phyloP scores from a whole-genome alignment of 1,140 invertebrate species.

The Drosophila pectinifera region DNA sequence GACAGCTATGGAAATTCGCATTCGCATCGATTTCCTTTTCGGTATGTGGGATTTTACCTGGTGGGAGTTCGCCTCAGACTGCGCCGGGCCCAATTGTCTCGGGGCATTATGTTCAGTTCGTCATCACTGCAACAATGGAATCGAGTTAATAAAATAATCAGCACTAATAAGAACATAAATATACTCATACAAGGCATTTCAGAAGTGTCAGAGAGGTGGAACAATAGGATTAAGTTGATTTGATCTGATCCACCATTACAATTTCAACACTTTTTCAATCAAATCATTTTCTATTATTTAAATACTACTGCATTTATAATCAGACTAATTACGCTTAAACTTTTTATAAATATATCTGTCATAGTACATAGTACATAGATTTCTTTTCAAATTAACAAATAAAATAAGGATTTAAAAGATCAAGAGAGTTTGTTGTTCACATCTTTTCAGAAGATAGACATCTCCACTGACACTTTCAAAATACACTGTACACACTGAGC shows the following conservation, averaged over 20 bases:
- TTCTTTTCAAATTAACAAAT: too few relatives aligned
- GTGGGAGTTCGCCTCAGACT: constrained; percentile 90
- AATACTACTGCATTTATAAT: neutral
- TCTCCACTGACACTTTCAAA: neutral
- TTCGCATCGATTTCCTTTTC: constrained; percentile 29
- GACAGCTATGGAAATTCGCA: constrained; percentile 34
- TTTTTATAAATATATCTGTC: neutral
- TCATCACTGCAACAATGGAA: constrained; percentile 71
- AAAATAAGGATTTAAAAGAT: neutral
- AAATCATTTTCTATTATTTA: too few relatives aligned
- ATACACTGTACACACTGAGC: neutral
- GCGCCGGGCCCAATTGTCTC: constrained; percentile 91
- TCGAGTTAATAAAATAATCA: constrained; percentile 52
- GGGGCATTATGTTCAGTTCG: constrained; percentile 86
- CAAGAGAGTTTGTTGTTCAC: neutral
- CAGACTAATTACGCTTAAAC: neutral
- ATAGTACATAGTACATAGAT: too few relatives aligned
- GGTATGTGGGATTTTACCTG: constrained; percentile 86
- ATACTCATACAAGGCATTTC: neutral
- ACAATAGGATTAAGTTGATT: neutral
- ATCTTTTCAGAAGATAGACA: neutral
- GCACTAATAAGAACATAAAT: neutral
- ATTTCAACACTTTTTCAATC: neutral
- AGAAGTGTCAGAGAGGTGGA: constrained; percentile 1
- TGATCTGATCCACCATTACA: neutral